Conservation (phyloP, 2,797 vertebrate genomes). For the Eleutherodactylus coqui region DNA sequence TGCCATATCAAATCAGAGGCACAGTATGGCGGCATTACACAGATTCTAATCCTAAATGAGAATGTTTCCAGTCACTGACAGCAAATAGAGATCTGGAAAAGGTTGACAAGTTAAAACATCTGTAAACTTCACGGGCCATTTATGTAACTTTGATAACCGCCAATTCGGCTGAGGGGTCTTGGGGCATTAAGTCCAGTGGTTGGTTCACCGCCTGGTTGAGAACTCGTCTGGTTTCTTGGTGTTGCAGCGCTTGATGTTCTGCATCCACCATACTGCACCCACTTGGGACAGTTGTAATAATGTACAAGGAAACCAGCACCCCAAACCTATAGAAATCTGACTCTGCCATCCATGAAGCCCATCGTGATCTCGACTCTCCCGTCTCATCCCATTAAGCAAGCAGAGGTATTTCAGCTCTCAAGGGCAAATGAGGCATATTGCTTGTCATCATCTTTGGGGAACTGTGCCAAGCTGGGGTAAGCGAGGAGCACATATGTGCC, state of each 20-base stretch:
- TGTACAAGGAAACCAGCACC: background rate
- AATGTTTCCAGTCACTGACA: background rate
- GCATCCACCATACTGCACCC: background rate
- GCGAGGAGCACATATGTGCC: background rate
- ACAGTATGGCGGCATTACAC: too few species aligned
- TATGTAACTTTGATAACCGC: too few species aligned
- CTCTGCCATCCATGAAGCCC: constrained; percentile 26
- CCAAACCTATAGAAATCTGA: background rate
- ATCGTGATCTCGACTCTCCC: background rate
- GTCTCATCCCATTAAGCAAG: constrained; percentile 40
- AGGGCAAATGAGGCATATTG: constrained; percentile 46
- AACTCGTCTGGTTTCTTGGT: background rate
- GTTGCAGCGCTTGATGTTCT: background rate
- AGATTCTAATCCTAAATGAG: too few species aligned
- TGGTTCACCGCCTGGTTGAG: too few species aligned
- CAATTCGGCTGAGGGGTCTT: too few species aligned
- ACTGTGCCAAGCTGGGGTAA: constrained; percentile 16
- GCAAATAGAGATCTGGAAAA: background rate
- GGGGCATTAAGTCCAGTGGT: background rate
- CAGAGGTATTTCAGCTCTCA: constrained; percentile 52
- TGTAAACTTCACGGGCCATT: too few species aligned
- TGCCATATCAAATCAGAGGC: too few species aligned
- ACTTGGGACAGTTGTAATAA: background rate
- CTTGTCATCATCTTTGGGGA: constrained; percentile 44
- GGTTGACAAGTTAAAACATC: too few species aligned